Percentiles rank a stretch among this genome's conserved stretches.
phyloP scores from a whole-genome alignment of 35 echinoderm and acorn worm genomes.

The Apostichopus japonicus region DNA sequence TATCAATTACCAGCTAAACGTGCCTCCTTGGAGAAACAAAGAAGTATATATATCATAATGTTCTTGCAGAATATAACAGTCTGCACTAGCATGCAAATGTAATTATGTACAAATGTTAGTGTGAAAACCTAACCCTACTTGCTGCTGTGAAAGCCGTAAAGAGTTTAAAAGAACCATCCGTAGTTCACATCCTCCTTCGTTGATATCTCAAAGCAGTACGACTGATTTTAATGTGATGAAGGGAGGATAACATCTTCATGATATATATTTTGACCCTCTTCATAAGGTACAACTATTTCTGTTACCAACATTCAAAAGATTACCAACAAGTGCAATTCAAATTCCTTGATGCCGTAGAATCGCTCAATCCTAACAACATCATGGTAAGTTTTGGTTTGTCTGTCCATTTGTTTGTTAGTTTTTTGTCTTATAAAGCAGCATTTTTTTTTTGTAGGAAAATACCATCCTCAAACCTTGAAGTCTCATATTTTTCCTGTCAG shows the following conservation, averaged over 20 bases:
- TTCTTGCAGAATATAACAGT: too few relatives aligned
- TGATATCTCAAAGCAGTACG: neutral
- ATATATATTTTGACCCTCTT: neutral
- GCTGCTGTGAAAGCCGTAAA: too few relatives aligned
- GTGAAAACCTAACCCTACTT: too few relatives aligned
- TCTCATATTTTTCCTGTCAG: neutral
- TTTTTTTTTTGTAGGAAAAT: neutral
- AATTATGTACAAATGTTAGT: neutral
- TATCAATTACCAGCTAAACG: too few relatives aligned
- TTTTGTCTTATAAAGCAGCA: neutral
- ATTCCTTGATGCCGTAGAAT: conserved; percentile 97
- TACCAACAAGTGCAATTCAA: conserved; percentile 99
- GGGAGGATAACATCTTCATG: too few relatives aligned
- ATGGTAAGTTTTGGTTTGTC: conserved; percentile 64
- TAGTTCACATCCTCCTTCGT: neutral
- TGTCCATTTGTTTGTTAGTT: neutral
- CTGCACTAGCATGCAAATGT: too few relatives aligned
- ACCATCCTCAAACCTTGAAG: neutral
- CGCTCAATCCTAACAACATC: conserved; percentile 85
- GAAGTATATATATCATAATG: too few relatives aligned
- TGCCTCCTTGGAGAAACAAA: too few relatives aligned
- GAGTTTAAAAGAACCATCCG: neutral
- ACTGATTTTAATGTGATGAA: too few relatives aligned
- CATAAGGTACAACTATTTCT: conserved; percentile 77
- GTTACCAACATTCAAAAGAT: conserved; percentile 89